A percentile compares a stretch with the other conserved stretches of the same genome.
Evolutionary conservation across 2,113 vertebrate species (phyloP).

Genomic region (Amphilophus citrinellus): DNA sequence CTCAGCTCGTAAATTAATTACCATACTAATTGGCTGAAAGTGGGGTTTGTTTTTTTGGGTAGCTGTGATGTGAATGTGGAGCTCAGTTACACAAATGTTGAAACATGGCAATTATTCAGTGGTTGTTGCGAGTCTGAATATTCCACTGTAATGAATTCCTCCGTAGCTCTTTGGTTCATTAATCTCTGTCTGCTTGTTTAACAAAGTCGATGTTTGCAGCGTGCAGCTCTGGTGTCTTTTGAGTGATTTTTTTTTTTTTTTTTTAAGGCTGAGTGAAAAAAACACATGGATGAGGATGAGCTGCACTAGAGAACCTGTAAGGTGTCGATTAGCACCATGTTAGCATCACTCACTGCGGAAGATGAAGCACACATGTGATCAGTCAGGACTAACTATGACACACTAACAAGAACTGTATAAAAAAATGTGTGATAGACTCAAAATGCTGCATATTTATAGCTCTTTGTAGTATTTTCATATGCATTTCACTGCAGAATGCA

Average conservation of each 20-base stretch:
- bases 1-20: slow-evolving; percentile 55
- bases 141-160: slow-evolving; percentile 59
- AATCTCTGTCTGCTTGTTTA: slow-evolving; percentile 66
- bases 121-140: slow-evolving; percentile 54
- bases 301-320: slow-evolving; percentile 20
- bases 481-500: background rate
- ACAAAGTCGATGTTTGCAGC: slow-evolving; percentile 48
- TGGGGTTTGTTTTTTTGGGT: slow-evolving; percentile 45
- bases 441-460: background rate
- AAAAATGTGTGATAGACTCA: background rate
- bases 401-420: background rate
- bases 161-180: slow-evolving; percentile 59
- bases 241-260: background rate
- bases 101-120: slow-evolving; percentile 60
- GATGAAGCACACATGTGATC: slow-evolving; percentile 10
- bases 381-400: background rate
- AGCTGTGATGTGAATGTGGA: slow-evolving; percentile 22
- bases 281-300: slow-evolving; percentile 35
- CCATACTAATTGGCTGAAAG: slow-evolving; percentile 51
- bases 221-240: slow-evolving; percentile 25
- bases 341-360: slow-evolving; percentile 29
- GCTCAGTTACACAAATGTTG: slow-evolving; percentile 51
- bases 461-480: background rate
- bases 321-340: slow-evolving; percentile 40
- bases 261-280: slow-evolving; percentile 29